Conservation (phyloP, 2,113 vertebrate species). For the Hemibagrus wyckioides region DNA sequence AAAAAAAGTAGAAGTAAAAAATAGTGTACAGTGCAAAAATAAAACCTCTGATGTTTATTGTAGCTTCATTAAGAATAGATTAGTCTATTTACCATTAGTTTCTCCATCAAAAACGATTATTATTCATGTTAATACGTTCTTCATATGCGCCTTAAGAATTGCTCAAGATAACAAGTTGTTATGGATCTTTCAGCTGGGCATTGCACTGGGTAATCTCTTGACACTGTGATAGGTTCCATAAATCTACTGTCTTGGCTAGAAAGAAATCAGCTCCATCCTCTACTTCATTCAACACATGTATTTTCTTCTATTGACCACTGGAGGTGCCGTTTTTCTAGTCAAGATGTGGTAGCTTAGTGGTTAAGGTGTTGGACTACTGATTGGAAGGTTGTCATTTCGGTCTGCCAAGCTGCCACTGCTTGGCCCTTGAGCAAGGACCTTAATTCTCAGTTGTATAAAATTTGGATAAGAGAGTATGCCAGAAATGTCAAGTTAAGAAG, state of each 20-base stretch:
- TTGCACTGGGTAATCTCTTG: neutral
- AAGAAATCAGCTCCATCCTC: neutral
- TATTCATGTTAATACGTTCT: neutral
- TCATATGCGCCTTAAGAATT: neutral
- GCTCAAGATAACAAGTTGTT: neutral
- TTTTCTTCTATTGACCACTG: neutral
- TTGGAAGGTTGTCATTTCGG: too few species aligned
- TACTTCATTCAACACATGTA: neutral
- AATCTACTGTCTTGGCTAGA: neutral
- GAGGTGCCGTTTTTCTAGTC: neutral
- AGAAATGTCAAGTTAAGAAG: too few species aligned
- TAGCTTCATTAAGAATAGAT: too few species aligned
- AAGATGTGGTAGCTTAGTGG: too few species aligned
- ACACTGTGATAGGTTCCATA: neutral
- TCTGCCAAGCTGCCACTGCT: too few species aligned
- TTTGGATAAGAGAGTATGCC: too few species aligned
- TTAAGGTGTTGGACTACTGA: too few species aligned
- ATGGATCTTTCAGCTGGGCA: neutral
- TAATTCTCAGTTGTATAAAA: too few species aligned
- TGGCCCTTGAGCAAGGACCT: too few species aligned
- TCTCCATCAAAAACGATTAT: neutral
- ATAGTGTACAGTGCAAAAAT: neutral
- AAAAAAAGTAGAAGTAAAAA: too few species aligned
- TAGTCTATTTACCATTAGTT: neutral
- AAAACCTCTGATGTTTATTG: too few species aligned